A percentile compares a stretch with the other conserved stretches of the same genome.
phyloP scores from a whole-genome alignment of 1,140 invertebrate genomes.

The Ganaspis sp. region DNA sequence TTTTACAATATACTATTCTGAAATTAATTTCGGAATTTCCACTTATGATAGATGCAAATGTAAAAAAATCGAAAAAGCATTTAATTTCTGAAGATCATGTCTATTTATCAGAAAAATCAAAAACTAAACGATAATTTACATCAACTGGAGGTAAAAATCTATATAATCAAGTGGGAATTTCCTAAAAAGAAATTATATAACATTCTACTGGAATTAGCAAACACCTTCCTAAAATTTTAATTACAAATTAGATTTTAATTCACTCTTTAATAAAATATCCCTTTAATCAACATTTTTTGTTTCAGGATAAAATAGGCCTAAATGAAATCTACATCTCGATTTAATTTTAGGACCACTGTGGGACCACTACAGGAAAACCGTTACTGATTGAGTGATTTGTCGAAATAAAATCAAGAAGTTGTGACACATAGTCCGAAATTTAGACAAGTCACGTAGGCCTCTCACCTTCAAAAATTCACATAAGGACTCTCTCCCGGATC shows the following conservation, averaged over 20 bases:
- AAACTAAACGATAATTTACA: too few relatives aligned
- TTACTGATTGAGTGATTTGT: neutral
- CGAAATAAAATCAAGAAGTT: neutral
- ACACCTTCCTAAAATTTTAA: too few relatives aligned
- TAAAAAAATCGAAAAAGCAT: neutral
- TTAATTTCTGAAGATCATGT: neutral
- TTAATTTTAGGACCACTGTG: neutral
- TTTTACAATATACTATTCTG: neutral
- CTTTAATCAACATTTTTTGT: too few relatives aligned
- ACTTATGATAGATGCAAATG: neutral
- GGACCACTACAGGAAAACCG: neutral
- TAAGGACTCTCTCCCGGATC: conserved; percentile 22
- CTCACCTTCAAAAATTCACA: neutral
- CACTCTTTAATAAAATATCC: too few relatives aligned
- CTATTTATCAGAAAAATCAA: neutral
- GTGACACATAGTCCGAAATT: neutral
- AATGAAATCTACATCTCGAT: neutral
- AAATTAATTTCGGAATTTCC: conserved; percentile 3
- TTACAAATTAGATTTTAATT: too few relatives aligned
- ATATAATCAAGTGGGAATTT: too few relatives aligned
- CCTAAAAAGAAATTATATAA: too few relatives aligned
- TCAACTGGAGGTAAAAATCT: too few relatives aligned
- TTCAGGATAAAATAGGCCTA: too few relatives aligned
- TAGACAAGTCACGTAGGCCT: neutral
- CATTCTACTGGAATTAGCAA: too few relatives aligned